Base-by-base conservation (phyloP, 2,888 invertebrate genomes). In the Corythucha ciliata region DNA sequence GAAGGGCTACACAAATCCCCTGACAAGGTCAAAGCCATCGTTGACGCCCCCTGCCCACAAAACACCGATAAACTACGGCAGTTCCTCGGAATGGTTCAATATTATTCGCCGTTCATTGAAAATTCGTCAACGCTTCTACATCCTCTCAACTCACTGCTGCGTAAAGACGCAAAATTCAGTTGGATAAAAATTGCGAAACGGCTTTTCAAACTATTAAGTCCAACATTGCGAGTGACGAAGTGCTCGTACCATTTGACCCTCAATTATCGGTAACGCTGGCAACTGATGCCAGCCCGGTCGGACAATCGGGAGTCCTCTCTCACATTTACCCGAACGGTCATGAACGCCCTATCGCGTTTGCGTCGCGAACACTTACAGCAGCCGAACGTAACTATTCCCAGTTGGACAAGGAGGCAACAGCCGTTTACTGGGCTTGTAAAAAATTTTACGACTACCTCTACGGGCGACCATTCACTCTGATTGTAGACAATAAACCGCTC, bases 41-140 rank as follows among this genome's bases (percentile, higher is more conserved):
- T 39, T 25, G 32, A 64, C 1, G 53, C 59, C 24, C 55, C 51
- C 48, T 33, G 34, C 8, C 64, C 63, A 10, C 52, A 16, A n/a
- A 63, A 61, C 44, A 57, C 57, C 36, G 57, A 60, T 18, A 60
- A 65, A 48, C 53, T 65, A 5, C 48, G 61, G 10, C 51, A 63
- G 7, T 63, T 65, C 52, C 24, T 66, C 12, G 64, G 63, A 14
- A 53, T 65, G 14, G 57, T 62, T 12, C 63, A 63, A 55, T 67
- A 65, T 56, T 66, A 68, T 49, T 62, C 60, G 4, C 55, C 61
- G 32, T 67, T 66, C 50, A 52, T 67, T 2, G 50, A 60, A 57
- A 61, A 65, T 46, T 48, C 62, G 37, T 61, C 63, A 20, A 54
- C 58, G 4, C 51, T 63, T 18, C 14, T 64, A 10, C 57, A 60